phyloP scores from a whole-genome alignment of 2,797 vertebrate species.

The Monodelphis domestica region DNA sequence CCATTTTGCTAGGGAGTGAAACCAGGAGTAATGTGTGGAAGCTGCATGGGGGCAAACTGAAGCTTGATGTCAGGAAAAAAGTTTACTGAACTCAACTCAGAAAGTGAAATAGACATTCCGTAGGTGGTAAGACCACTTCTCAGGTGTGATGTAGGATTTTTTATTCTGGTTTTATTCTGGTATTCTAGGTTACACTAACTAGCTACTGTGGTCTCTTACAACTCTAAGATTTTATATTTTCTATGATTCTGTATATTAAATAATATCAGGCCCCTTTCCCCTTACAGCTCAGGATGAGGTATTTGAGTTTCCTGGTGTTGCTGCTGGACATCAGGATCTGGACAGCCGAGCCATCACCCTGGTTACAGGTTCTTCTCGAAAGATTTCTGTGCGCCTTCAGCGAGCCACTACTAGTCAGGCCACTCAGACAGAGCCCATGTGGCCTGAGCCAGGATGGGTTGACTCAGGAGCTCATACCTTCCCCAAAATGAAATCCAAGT shows the following conservation, averaged over 20 bases:
- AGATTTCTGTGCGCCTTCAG: constrained; percentile 95
- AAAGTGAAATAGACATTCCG: background rate
- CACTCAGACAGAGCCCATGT: constrained; percentile 95
- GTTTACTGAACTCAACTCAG: background rate
- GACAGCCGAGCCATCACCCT: constrained; percentile 93
- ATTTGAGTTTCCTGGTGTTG: constrained; percentile 91
- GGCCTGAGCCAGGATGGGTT: constrained; percentile 92
- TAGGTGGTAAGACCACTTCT: background rate
- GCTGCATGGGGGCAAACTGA: background rate
- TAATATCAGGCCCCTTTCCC: constrained; percentile 9
- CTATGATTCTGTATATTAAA: background rate
- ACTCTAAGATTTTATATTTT: background rate
- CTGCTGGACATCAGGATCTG: constrained; percentile 84
- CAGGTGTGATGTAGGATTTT: background rate
- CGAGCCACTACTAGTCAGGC: constrained; percentile 94
- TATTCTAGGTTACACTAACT: background rate
- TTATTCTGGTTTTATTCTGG: background rate
- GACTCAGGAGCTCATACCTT: constrained; percentile 95
- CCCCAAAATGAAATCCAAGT: constrained; percentile 95
- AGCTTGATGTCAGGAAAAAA: background rate
- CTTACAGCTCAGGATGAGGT: constrained; percentile 94
- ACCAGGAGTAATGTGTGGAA: background rate
- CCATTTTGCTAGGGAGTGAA: background rate
- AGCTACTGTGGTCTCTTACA: background rate
- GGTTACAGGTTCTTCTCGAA: constrained; percentile 93